Base-by-base conservation (phyloP, 2,888 invertebrate genomes). In the Drosophila mettleri region DNA sequence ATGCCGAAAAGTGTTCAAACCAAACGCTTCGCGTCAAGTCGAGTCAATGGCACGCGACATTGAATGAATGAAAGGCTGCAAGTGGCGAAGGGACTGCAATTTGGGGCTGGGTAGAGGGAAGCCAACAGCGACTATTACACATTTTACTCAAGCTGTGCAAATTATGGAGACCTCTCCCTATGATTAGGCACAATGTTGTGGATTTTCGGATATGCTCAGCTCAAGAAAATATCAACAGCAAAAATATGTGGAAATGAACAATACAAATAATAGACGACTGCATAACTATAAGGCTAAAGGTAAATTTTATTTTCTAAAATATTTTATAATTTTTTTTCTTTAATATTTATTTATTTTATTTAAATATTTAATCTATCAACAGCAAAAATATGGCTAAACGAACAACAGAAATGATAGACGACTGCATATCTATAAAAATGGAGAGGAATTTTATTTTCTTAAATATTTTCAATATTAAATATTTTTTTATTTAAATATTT, bases 71-170 rank as follows among this genome's bases (percentile, higher is more conserved):
- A 12, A 24, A 7, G 16, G 16, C n/a, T 41, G 39, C 38, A 62
- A 46, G 51, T 43, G 24, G 24, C 34, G n/a, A 8, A 41, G 49
- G 33, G 51, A 38, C 57, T 74, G 62, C 78, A 86, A 88, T 82
- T 82, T 63, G 45, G 45, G 43, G 31, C 22, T 18, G 58, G 27
- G 16, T 45, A 27, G 27, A 12, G 9, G 66, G 41, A 53, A n/a
- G 27, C 18, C 27, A 34, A 58, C 73, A 45, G 62, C 52, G 51
- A 43, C 61, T 68, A 89, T 83, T 83, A 89, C 62, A 66, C 73
- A 78, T 87, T 80, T 89, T 87, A 88, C 63, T 65, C 59, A 48
- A 74, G 66, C 75, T 65, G 61, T 78, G 27, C 36, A 89, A 83
- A 83, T 83, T 85, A 78, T 82, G 27, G 69, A 60, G 55, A 69